phyloP scores from a whole-genome alignment of 1,140 invertebrate genomes.

The Drosophila eugracilis region DNA sequence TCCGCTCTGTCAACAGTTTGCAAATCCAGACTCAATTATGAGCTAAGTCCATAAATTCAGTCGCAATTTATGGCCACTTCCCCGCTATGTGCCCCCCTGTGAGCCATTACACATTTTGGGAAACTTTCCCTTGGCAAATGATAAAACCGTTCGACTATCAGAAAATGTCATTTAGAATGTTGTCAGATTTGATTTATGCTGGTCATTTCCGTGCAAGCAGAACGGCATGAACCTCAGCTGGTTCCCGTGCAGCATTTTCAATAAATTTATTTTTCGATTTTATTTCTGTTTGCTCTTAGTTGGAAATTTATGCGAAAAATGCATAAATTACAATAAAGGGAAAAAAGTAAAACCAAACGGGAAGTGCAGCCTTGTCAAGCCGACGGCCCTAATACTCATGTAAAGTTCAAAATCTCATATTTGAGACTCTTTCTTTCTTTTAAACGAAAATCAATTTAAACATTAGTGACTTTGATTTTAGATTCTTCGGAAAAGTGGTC shows the following conservation, averaged over 20 bases:
- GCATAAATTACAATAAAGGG: conserved; percentile 49
- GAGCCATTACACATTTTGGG: conserved; percentile 21
- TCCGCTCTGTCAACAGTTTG: conserved; percentile 20
- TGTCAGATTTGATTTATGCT: conserved; percentile 69
- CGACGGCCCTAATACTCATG: conserved; percentile 12
- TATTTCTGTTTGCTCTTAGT: conserved; percentile 36
- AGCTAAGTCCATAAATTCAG: conserved; percentile 28
- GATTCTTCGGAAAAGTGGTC: too few relatives aligned
- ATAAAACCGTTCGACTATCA: conserved; percentile 42
- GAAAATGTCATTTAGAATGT: conserved; percentile 71
- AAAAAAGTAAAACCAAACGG: conserved; percentile 1
- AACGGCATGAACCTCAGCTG: conserved; percentile 23
- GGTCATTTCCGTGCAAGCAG: conserved; percentile 48
- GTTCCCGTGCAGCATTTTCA: conserved; percentile 25
- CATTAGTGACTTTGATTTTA: too few relatives aligned
- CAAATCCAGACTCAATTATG: conserved; percentile 24
- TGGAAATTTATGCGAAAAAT: conserved; percentile 66
- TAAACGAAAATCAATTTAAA: neutral
- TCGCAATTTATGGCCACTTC: conserved; percentile 25
- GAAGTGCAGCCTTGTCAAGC: neutral
- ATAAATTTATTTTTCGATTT: conserved; percentile 59
- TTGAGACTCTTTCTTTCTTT: neutral
- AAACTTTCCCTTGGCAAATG: conserved; percentile 28
- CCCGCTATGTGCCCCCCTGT: conserved; percentile 6
- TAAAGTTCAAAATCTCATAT: neutral